Evolutionary conservation across 2,113 vertebrate genomes (phyloP).

Genomic region (Hypanus sabinus): DNA sequence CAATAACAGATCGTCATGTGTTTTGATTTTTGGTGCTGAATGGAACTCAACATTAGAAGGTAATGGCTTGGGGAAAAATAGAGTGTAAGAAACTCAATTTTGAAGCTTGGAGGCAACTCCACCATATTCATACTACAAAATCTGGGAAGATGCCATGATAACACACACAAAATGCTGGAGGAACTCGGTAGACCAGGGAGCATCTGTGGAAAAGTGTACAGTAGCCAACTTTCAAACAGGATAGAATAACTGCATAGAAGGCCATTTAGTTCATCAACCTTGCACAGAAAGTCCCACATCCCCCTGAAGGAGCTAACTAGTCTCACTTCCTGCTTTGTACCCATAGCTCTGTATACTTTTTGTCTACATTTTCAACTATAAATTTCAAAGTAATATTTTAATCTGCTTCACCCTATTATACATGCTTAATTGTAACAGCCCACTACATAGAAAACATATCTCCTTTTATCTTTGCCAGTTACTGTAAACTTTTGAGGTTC

Average conservation of each 20-base stretch:
- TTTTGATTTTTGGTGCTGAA: neutral
- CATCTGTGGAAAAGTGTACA: no score
- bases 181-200: no score
- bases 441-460: neutral
- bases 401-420: neutral
- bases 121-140: no score
- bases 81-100: neutral
- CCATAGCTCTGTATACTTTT: neutral
- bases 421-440: neutral
- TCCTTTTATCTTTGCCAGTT: neutral
- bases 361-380: neutral
- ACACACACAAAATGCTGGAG: no score
- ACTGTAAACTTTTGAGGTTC: neutral
- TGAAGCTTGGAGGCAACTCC: neutral
- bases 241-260: neutral
- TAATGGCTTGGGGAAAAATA: neutral
- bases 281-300: no score
- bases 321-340: neutral
- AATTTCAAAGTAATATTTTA: neutral
- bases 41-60: neutral
- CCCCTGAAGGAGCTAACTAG: neutral
- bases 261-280: neutral
- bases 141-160: no score
- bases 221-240: neutral
- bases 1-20: neutral